phyloP scores from a whole-genome alignment of 1,140 invertebrate species.

The Zelostemma sp. region DNA sequence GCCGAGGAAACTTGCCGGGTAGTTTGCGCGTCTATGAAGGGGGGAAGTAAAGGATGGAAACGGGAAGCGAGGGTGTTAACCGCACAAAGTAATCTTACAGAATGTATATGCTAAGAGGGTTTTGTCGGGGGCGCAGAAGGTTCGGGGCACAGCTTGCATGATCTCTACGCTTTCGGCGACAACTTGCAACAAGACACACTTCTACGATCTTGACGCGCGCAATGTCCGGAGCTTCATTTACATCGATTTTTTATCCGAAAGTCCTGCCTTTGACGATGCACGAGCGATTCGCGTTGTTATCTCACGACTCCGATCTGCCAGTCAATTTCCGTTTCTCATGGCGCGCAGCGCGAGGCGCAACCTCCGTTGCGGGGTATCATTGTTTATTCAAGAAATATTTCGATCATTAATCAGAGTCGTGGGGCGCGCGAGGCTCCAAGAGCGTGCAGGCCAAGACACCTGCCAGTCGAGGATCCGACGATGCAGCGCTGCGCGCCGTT shows the following conservation, averaged over 20 bases:
- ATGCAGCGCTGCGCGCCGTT: slow-evolving; percentile 30
- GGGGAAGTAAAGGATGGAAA: slow-evolving; percentile 35
- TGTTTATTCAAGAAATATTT: slow-evolving; percentile 68
- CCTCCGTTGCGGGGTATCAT: slow-evolving; percentile 54
- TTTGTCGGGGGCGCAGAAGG: slow-evolving; percentile 55
- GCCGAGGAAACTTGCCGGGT: slow-evolving; percentile 58
- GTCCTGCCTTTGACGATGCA: slow-evolving; percentile 13
- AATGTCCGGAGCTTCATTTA: too few relatives aligned
- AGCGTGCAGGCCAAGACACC: slow-evolving; percentile 40
- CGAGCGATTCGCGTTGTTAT: slow-evolving; percentile 33
- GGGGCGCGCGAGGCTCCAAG: slow-evolving; percentile 35
- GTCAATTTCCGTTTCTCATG: slow-evolving; percentile 51
- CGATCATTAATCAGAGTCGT: slow-evolving; percentile 64
- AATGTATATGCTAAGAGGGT: slow-evolving; percentile 72
- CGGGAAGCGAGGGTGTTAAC: slow-evolving; percentile 64
- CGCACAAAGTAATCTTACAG: slow-evolving; percentile 72
- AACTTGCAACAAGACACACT: slow-evolving; percentile 61
- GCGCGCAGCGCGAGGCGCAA: slow-evolving; percentile 34
- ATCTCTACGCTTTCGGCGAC: slow-evolving; percentile 61
- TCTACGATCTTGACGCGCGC: too few relatives aligned
- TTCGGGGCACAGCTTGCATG: slow-evolving; percentile 66
- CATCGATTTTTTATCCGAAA: slow-evolving; percentile 39
- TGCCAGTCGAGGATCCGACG: slow-evolving; percentile 44
- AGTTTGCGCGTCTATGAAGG: slow-evolving; percentile 58
- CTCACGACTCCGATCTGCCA: slow-evolving; percentile 51